These are phyloP conservation scores for Cryptophagus acutangulus DNA, from an alignment of 2,888 invertebrate species.

Conservation along the genomic window DNA sequence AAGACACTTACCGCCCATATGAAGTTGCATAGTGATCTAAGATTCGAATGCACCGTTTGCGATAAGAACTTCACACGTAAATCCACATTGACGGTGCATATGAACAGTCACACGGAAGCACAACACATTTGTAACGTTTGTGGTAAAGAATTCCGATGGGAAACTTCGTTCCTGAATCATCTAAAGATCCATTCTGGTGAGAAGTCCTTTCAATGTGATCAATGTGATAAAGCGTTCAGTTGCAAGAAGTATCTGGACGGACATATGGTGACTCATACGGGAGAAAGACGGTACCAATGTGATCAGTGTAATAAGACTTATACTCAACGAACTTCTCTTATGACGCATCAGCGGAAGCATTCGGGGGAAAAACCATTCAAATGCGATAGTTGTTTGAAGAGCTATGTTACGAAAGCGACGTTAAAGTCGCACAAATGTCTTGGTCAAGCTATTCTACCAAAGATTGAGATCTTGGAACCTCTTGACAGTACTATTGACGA, in stretches of 20 bases:
- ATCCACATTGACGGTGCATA: conserved; percentile 53
- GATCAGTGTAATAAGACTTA: conserved; percentile 18
- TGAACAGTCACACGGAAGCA: conserved; percentile 51
- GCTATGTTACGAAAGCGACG: conserved; percentile 52
- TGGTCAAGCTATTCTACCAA: too few relatives aligned
- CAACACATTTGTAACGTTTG: conserved; percentile 38
- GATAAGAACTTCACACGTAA: conserved; percentile 56
- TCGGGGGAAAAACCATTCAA: conserved; percentile 17
- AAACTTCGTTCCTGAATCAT: conserved; percentile 14
- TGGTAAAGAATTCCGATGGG: conserved; percentile 49
- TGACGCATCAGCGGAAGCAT: conserved; percentile 35
- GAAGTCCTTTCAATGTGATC: conserved; percentile 27
- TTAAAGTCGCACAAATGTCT: conserved; percentile 49
- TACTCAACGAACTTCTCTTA: conserved; percentile 19
- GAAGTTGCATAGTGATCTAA: conserved; percentile 50
- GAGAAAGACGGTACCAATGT: conserved; percentile 20
- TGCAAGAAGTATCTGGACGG: conserved; percentile 32
- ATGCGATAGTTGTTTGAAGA: conserved; percentile 44
- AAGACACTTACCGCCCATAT: conserved; percentile 41
- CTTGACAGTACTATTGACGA: too few relatives aligned
- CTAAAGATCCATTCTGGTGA: conserved; percentile 19
- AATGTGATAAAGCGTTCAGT: conserved; percentile 48
- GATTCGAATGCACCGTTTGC: conserved; percentile 54
- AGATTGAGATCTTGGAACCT: too few relatives aligned
- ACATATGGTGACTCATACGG: conserved; percentile 20